Base-by-base conservation (phyloP, 2,797 vertebrate species). In the Periparus ater region DNA sequence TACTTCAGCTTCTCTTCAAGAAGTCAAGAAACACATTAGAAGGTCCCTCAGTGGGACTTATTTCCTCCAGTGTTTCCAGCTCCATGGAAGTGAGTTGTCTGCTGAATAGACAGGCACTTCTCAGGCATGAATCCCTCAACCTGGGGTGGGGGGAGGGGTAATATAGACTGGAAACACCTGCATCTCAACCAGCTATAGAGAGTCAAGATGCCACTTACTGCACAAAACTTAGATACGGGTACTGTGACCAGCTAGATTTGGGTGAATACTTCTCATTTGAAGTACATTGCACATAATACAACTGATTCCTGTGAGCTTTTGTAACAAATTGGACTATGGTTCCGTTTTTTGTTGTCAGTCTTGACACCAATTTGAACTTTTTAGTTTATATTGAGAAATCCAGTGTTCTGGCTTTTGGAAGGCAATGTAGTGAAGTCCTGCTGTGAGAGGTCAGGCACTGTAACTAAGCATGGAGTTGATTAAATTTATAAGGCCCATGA, bases 1-100 rank as follows among this genome's bases (percentile, higher is more conserved):
- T 91, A 86, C n/a, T 95, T 89, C 44, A 89, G 23, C 36, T 71
- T 89, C 67, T 91, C 54, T 73, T 89, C 12, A 63, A 62, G 54
- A 81, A 81, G 65, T 80, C 70, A 57, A 73, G 67, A 84, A 88
- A 82, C 0, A 1, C 27, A 58, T 84, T 48, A 61, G 58, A 78
- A 81, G 15, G 57, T 62, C 45, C 61, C 38, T 65, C 36, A 45
- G 26, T 71, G 45, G 42, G 34, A 86, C 84, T 85, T 63, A 70
- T 3, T 91, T 79, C 32, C 48, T 71, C 22, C 48, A 30, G 65
- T 77, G 83, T 77, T 77, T 71, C 36, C 42, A 86, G 32, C 65
- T 80, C 15, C 2, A 0, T 13, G 72, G 53, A 83, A 88, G 60
- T 70, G 61, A 88, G 65, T 38, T 88, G 60, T 55, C 19, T 76